Evolutionary conservation across 2,888 invertebrate species (phyloP).

Genomic region (Onthophagus sagittarius): DNA sequence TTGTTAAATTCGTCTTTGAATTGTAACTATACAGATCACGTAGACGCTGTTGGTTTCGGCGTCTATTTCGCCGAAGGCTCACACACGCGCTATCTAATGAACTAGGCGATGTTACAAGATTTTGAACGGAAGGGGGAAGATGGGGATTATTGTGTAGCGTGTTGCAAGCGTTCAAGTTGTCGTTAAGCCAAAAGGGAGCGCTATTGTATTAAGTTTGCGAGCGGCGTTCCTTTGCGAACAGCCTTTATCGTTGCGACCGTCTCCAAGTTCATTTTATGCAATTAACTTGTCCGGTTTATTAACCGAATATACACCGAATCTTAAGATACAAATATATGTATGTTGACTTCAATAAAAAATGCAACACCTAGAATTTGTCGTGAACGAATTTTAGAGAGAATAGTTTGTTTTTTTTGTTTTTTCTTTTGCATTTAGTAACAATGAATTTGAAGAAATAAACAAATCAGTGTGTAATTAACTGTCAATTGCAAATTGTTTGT

Average conservation of each 20-base stretch:
- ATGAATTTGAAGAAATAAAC: no score
- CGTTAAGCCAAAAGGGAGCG: slow-evolving; percentile 4
- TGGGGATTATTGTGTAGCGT: slow-evolving; percentile 9
- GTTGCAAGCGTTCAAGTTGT: neutral
- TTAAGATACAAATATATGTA: neutral
- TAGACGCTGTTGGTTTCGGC: neutral
- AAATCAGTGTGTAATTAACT: no score
- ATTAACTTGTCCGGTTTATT: neutral
- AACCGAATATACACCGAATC: neutral
- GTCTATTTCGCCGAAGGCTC: neutral
- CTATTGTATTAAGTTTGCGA: slow-evolving; percentile 6
- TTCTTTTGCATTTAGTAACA: no score
- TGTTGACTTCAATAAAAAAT: no score
- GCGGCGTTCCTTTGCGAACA: neutral
- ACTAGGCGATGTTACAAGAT: slow-evolving; percentile 1
- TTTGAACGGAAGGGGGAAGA: neutral
- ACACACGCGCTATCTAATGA: neutral
- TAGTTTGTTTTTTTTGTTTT: no score
- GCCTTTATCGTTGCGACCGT: neutral
- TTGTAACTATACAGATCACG: neutral
- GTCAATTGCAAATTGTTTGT: no score
- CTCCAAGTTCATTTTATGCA: neutral
- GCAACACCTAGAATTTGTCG: no score
- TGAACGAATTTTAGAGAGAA: no score
- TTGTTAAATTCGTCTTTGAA: no score